Conservation (phyloP, 2,888 invertebrate genomes). For the Agonopterix arenella region DNA sequence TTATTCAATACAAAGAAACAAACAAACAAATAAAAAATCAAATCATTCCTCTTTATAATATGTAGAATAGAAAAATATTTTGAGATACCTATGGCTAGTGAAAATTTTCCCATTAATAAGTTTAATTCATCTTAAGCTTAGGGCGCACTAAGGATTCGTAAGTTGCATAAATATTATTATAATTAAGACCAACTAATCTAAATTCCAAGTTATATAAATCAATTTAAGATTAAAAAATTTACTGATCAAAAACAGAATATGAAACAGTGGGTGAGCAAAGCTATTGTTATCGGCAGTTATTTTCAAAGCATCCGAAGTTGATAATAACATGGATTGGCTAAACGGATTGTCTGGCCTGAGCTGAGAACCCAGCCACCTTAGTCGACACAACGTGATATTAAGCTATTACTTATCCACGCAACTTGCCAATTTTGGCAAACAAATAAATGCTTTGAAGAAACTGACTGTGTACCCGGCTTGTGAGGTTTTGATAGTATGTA, state of each 20-base stretch:
- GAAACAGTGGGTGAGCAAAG: neutral
- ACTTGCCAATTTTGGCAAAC: slow-evolving; percentile 49
- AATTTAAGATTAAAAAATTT: no score
- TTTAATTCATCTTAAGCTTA: no score
- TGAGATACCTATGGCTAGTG: no score
- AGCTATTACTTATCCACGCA: slow-evolving; percentile 72
- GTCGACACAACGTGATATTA: slow-evolving; percentile 59
- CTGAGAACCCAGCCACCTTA: slow-evolving; percentile 69
- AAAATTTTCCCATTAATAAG: no score
- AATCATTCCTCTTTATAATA: no score
- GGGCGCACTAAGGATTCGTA: no score
- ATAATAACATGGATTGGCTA: slow-evolving; percentile 63
- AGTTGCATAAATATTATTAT: no score
- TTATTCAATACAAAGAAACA: no score
- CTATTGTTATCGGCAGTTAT: slow-evolving; percentile 44
- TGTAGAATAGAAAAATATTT: no score
- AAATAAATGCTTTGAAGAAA: slow-evolving; percentile 30
- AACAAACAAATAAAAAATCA: no score
- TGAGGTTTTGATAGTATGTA: slow-evolving; percentile 27
- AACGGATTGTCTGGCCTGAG: slow-evolving; percentile 40
- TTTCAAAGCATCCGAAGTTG: slow-evolving; percentile 36
- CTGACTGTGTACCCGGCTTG: slow-evolving; percentile 3
- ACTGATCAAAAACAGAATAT: neutral
- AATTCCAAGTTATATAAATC: no score
- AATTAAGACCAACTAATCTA: no score